Conservation (phyloP, 2,113 vertebrate genomes). For the Cyprinodon tularosa region DNA sequence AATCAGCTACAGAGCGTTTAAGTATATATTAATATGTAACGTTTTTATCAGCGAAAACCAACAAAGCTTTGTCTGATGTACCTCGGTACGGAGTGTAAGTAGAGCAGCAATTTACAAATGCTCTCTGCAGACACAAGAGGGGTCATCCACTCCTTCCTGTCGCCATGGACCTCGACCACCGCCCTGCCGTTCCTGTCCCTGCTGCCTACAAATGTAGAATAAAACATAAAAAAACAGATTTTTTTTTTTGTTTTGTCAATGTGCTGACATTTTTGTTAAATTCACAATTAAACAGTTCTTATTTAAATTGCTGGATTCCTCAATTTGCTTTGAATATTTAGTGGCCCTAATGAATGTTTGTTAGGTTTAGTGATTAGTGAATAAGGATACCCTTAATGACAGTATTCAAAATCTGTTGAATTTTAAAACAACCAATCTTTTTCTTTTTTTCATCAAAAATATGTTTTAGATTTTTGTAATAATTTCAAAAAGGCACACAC, state of each 20-base stretch:
- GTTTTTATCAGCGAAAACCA: background rate
- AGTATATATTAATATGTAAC: background rate
- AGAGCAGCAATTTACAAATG: slow-evolving; percentile 83
- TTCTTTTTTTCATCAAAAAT: background rate
- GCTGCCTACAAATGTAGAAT: slow-evolving; percentile 78
- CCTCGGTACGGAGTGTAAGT: slow-evolving; percentile 87
- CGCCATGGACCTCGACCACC: slow-evolving; percentile 85
- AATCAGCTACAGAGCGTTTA: background rate
- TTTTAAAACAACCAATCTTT: background rate
- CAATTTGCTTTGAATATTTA: background rate
- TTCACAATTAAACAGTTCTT: background rate
- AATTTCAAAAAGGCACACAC: too few species aligned
- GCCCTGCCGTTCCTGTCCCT: slow-evolving; percentile 86
- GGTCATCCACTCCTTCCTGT: slow-evolving; percentile 76
- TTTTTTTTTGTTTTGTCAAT: background rate
- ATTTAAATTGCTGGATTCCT: background rate
- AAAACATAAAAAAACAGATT: background rate
- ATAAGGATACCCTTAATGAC: background rate
- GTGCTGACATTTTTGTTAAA: background rate
- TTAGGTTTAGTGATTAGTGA: background rate
- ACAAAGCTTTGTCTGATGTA: slow-evolving; percentile 54
- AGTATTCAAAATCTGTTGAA: background rate
- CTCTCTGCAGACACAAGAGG: slow-evolving; percentile 75
- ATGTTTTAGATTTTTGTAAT: too few species aligned
- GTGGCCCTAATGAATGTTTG: background rate